A percentile compares a stretch with the other conserved stretches of the same genome.
phyloP scores from a whole-genome alignment of 2,888 invertebrate species.

The Pandemis cinnamomeana region DNA sequence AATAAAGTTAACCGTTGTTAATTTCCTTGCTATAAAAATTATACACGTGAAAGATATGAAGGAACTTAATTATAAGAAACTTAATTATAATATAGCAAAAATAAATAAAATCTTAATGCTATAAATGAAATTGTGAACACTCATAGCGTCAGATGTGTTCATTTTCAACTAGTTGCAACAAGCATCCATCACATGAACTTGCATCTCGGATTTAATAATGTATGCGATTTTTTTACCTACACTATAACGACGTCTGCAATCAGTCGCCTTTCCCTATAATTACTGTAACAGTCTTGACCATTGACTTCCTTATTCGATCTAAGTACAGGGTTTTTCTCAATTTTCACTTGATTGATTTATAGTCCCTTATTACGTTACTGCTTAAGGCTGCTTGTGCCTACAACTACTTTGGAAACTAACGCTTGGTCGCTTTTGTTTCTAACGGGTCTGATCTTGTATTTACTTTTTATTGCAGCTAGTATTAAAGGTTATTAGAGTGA shows the following conservation, averaged over 20 bases:
- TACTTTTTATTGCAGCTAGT: background rate
- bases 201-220: conserved; percentile 16
- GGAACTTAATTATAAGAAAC: too few relatives aligned
- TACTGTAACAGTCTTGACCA: conserved; percentile 33
- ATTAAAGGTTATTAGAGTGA: background rate
- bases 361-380: conserved; percentile 32
- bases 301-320: conserved; percentile 36
- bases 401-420: background rate
- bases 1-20: background rate
- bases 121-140: too few relatives aligned
- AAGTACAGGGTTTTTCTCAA: conserved; percentile 35
- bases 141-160: background rate
- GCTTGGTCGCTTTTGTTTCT: conserved; percentile 1
- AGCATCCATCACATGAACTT: conserved; percentile 16
- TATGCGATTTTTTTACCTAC: conserved; percentile 22
- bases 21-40: background rate
- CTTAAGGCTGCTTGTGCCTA: background rate
- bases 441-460: conserved; percentile 1
- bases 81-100: too few relatives aligned
- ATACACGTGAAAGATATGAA: background rate
- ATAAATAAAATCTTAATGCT: too few relatives aligned
- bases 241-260: conserved; percentile 8
- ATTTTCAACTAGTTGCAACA: background rate
- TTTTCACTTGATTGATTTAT: conserved; percentile 41
- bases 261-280: conserved; percentile 20